Conservation (phyloP, 2,888 invertebrate genomes). For the Andricus curvator region DNA sequence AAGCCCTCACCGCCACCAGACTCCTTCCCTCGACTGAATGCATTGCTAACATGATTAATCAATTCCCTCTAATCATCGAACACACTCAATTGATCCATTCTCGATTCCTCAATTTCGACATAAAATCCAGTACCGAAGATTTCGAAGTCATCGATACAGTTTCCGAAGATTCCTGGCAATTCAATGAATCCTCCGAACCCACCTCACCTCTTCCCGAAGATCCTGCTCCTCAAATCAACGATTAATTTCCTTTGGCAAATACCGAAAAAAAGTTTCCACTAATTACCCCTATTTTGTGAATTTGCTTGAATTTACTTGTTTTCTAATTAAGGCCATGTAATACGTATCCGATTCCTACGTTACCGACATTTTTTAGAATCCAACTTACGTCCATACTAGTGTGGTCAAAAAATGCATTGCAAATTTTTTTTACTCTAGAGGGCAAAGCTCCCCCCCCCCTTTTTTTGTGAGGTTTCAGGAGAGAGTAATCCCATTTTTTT, state of each 20-base stretch:
- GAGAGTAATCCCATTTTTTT: too few relatives aligned
- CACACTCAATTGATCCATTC: conserved; percentile 62
- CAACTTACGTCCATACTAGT: too few relatives aligned
- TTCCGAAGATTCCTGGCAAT: conserved; percentile 65
- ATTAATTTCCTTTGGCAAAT: background rate
- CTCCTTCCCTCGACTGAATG: conserved; percentile 68
- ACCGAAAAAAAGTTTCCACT: background rate
- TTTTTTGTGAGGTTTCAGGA: too few relatives aligned
- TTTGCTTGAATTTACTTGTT: background rate
- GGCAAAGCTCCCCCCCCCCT: fast-evolving
- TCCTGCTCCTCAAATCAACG: conserved; percentile 41
- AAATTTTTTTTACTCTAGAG: too few relatives aligned
- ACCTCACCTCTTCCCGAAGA: conserved; percentile 55
- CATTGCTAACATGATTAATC: conserved; percentile 76
- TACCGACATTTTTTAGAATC: too few relatives aligned
- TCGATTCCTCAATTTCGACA: conserved; percentile 56
- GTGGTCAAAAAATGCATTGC: too few relatives aligned
- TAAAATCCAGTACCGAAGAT: conserved; percentile 50
- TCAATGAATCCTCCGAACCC: conserved; percentile 58
- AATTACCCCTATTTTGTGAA: background rate
- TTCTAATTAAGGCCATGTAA: too few relatives aligned
- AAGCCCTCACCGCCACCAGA: conserved; percentile 77
- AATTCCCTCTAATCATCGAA: conserved; percentile 78
- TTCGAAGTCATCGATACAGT: conserved; percentile 60
- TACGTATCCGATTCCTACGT: too few relatives aligned